Base-by-base conservation (phyloP, 2,888 invertebrate genomes). In the Odontocolon sp. region DNA sequence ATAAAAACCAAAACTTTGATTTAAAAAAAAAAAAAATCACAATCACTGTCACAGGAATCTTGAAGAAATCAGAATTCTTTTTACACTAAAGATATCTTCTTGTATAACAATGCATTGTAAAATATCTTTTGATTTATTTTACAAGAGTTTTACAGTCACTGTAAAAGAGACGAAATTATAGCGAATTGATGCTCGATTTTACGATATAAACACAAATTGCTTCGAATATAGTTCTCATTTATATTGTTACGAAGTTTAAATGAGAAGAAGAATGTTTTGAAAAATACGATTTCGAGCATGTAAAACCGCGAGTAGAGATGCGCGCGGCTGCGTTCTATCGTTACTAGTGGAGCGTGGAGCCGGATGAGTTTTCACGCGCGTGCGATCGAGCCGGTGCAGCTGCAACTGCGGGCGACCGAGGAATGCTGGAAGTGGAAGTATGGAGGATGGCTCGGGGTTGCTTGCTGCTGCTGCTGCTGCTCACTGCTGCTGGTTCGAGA, bases 391-490 rank as follows among this genome's bases (percentile, higher is more conserved):
- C 81, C 85, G 85, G 84, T 88, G 87, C 88, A 88, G 87, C 87
- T 87, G 87, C 85, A 85, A 85, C 87, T 85, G 83, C 87, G 86
- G 86, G 82, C 85, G 82, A 86, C 83, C 82, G 84, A 86, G 85
- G 87, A 88, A 88, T 86, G 87, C 86, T 85, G 86, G 84, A 87
- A 86, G 87, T 86, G 82, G 85, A 83, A 83, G 83, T 84, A 83
- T 84, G 85, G 86, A 87, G 87, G 84, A 85, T 85, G 82, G 82
- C 83, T 85, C 84, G 79, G 80, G 81, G 80, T 80, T 81, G 68
- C 78, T 50, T 45, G 71, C 38, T 33, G 50, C 38, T 3, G 56
- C 38, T 16, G 42, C 57, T 31, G 45, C 63, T 16, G 59, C 42
- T 45, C 56, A 52, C 73, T 68, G 71, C 72, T 76, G 70, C 66